phyloP scores from a whole-genome alignment of 2,888 invertebrate species.

The Cryptosula pallasiana region DNA sequence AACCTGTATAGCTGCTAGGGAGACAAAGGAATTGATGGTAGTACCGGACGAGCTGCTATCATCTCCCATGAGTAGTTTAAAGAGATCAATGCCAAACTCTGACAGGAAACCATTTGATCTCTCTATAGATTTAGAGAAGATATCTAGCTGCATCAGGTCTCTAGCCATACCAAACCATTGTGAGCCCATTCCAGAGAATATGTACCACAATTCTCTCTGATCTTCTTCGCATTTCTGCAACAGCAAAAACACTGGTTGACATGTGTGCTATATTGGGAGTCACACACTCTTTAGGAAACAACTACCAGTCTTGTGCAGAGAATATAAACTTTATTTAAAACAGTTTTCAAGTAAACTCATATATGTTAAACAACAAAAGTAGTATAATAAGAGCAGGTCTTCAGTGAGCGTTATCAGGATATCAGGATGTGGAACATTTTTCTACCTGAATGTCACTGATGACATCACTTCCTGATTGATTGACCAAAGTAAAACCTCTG shows the following conservation, averaged over 20 bases:
- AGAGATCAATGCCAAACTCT: conserved; percentile 75
- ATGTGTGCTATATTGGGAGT: no score
- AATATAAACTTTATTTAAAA: background rate
- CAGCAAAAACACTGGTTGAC: no score
- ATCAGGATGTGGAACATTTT: no score
- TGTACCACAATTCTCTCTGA: conserved; percentile 81
- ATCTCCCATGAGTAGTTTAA: conserved; percentile 64
- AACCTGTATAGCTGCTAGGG: conserved; percentile 25
- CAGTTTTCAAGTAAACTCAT: no score
- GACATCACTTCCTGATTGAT: conserved; percentile 35
- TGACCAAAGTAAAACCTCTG: conserved; percentile 75
- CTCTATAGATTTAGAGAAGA: conserved; percentile 72
- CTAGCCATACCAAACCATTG: no score
- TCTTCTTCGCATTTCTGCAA: conserved; percentile 52
- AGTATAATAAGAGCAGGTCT: no score
- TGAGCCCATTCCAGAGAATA: conserved; percentile 98
- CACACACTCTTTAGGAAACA: no score
- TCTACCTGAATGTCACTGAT: background rate
- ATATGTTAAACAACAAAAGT: background rate
- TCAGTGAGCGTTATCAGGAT: no score
- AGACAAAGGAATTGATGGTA: background rate
- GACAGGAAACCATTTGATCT: conserved; percentile 71
- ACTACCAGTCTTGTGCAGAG: no score
- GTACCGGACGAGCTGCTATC: conserved; percentile 55
- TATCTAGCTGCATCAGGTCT: conserved; percentile 74